A percentile compares a stretch with the other conserved stretches of the same genome.
Evolutionary conservation across 2,797 vertebrate species (phyloP).

Genomic region (Tiaroga cobitis): DNA sequence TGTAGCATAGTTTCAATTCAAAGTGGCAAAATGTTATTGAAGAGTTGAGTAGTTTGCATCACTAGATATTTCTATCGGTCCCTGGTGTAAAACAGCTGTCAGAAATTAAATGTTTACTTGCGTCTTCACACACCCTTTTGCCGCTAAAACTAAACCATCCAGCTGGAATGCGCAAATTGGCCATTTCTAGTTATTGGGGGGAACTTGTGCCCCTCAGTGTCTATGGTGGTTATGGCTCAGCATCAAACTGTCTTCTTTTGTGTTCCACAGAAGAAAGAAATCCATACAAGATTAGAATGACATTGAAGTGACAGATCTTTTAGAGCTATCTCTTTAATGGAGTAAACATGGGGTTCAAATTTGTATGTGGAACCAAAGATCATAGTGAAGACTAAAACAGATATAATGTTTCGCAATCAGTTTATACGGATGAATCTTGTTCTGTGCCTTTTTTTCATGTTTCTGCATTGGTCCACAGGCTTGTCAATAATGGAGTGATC

Average conservation of each 20-base stretch:
- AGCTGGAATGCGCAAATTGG: neutral
- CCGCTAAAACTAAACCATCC: too few relatives aligned
- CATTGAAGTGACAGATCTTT: neutral
- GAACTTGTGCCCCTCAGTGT: neutral
- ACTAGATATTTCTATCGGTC: too few relatives aligned
- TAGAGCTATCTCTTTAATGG: neutral
- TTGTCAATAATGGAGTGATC: slow-evolving; percentile 51
- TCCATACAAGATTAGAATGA: neutral
- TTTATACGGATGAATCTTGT: slow-evolving; percentile 43
- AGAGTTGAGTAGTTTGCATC: too few relatives aligned
- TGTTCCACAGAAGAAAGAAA: neutral
- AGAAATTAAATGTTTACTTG: too few relatives aligned
- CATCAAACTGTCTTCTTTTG: neutral
- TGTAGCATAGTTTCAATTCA: neutral
- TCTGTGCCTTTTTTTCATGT: slow-evolving; percentile 40
- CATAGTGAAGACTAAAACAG: neutral
- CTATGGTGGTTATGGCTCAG: neutral
- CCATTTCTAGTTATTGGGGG: neutral
- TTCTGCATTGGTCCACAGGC: slow-evolving; percentile 44
- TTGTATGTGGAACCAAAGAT: neutral
- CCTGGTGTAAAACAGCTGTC: too few relatives aligned
- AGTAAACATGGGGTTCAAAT: neutral
- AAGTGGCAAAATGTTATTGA: too few relatives aligned
- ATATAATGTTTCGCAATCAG: slow-evolving; percentile 3
- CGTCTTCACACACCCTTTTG: too few relatives aligned